Percentiles rank a stretch among this genome's conserved stretches.
Evolutionary conservation across 2,797 vertebrate species (phyloP).

Genomic region (Enteromius thamalakanensis): DNA sequence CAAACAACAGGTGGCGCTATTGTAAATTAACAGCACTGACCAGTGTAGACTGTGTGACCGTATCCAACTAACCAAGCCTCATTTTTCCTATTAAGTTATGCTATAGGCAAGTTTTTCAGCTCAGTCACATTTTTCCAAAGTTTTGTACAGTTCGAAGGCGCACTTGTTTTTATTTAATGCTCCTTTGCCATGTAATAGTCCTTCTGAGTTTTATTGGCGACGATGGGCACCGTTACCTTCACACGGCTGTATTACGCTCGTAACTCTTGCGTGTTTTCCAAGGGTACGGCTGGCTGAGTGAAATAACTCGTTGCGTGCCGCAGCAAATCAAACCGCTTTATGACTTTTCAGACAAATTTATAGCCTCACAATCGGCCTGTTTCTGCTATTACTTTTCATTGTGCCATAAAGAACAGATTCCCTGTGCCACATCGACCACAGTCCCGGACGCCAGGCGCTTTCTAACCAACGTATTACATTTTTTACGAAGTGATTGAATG

Average conservation of each 20-base stretch:
- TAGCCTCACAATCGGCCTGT: slow-evolving; percentile 60
- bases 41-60: not conserved
- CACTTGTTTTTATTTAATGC: slow-evolving; percentile 48
- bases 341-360: slow-evolving; percentile 59
- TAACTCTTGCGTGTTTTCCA: slow-evolving; percentile 49
- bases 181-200: not conserved
- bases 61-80: not conserved
- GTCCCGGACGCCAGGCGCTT: not conserved
- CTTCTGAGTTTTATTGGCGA: not conserved
- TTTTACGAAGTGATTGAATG: slow-evolving; percentile 8
- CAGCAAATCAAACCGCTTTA: slow-evolving; percentile 56
- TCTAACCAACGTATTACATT: not conserved
- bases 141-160: not conserved
- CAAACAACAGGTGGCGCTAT: slow-evolving; percentile 30
- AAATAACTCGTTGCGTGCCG: slow-evolving; percentile 34
- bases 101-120: not conserved
- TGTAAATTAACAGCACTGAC: not conserved
- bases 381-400: slow-evolving; percentile 65
- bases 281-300: not conserved
- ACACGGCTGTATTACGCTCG: slow-evolving; percentile 64
- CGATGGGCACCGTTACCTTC: slow-evolving; percentile 48
- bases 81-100: not conserved
- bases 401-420: slow-evolving; percentile 41
- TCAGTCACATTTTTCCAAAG: not conserved
- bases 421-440: not conserved